Evolutionary conservation across 2,797 vertebrate genomes (phyloP), one percentile per base, ranked within the genome.

Genomic region (Stomatorhinus walkeri): DNA sequence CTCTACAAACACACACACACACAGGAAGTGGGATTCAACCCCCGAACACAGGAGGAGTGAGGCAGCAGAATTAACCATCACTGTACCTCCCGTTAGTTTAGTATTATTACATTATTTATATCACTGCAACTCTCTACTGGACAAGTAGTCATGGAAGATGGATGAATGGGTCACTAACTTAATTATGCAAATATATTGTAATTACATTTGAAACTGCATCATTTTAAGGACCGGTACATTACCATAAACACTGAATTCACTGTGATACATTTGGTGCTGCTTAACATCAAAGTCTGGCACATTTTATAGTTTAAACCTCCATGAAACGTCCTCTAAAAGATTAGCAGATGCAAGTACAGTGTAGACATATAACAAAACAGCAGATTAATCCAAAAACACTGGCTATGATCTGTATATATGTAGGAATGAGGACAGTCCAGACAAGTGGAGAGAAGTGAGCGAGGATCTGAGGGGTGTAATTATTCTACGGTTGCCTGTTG

Each of bases 131-230:
- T 43, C 76, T 79, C 40, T 46, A 72, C 24, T 46, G 76, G 76
- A 46, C 40, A 79, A 79, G 19, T n/a, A 46, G 76, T 43, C 40
- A 79, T 79, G 40, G 76, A 46, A 79, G 76, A 46, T 79, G 76
- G 19, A 79, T 79, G 36, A 79, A 46, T 79, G 76, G 19, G 40
- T 19, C 46, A 46, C 16, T 43, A 46, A 43, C 40, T 79, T 79
- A 79, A 79, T 79, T 46, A 79, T 79, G 40, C 76, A 79, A 79
- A 79, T 79, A 46, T n/a, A 79, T 79, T 79, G 76, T 79, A 79
- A 79, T 79, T 10, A 79, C 76, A 79, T 79, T 79, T 46, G 14
- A 79, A 79, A n/a, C 36, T 43, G 40, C 19, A 79, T 79, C 46
- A 79, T 79, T 79, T 79, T 79, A 79, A 79, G 36, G 76, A n/a